A percentile compares a stretch with the other conserved stretches of the same genome.
phyloP scores from a whole-genome alignment of 1,140 invertebrate genomes.

The Drosophila lacteicornis region DNA sequence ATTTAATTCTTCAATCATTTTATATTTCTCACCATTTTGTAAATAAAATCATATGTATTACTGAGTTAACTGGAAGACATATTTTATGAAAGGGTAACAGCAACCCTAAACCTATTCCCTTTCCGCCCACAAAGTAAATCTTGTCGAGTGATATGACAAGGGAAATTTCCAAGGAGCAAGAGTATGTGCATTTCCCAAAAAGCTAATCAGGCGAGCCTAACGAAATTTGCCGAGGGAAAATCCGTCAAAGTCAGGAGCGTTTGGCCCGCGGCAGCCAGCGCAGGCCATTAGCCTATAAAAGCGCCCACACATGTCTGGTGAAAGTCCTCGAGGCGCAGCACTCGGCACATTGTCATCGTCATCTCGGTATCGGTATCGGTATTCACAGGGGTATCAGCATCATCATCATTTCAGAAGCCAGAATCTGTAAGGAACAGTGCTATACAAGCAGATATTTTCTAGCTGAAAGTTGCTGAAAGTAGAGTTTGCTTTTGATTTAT shows the following conservation, averaged over 20 bases:
- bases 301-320: constrained; percentile 54
- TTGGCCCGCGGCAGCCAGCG: constrained; percentile 42
- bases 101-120: too few species aligned
- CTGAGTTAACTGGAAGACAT: rapidly evolving
- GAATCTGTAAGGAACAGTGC: not conserved
- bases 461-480: not conserved
- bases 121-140: constrained; percentile 2
- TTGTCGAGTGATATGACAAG: constrained; percentile 17
- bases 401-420: constrained; percentile 45
- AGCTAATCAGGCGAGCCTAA: constrained; percentile 68
- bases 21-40: too few species aligned
- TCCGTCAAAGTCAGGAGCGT: constrained; percentile 64
- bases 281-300: constrained; percentile 60
- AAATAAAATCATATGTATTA: not conserved
- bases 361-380: constrained; percentile 38
- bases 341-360: constrained; percentile 54
- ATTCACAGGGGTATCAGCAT: constrained; percentile 51
- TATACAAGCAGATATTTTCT: not conserved
- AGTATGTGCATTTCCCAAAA: constrained; percentile 18
- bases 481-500: not conserved
- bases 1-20: too few species aligned
- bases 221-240: constrained; percentile 57
- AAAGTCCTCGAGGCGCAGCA: constrained; percentile 57
- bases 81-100: not conserved
- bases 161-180: not conserved